Evolutionary conservation across 2,797 vertebrate species (phyloP).

Genomic region (Acanthopagrus latus): DNA sequence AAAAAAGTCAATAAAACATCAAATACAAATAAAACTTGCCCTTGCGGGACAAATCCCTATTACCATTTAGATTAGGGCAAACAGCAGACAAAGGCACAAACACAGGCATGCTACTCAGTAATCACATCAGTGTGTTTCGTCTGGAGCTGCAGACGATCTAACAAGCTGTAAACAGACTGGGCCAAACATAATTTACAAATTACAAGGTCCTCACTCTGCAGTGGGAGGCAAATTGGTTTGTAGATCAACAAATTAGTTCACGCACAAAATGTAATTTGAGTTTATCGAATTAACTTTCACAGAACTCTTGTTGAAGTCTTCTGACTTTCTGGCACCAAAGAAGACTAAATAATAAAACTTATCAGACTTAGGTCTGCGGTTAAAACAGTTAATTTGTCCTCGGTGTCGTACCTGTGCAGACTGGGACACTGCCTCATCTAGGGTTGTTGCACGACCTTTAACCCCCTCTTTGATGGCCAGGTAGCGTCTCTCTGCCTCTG

Average conservation of each 20-base stretch:
- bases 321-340: not conserved
- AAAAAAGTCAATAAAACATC: not conserved
- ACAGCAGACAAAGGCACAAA: conserved; percentile 13
- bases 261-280: conserved; percentile 8
- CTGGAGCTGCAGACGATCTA: conserved; percentile 23
- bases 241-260: not conserved
- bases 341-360: not conserved
- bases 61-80: conserved; percentile 9
- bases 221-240: not conserved
- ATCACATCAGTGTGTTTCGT: conserved; percentile 21
- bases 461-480: conserved; percentile 95
- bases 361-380: conserved; percentile 24
- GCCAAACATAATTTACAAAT: conserved; percentile 34
- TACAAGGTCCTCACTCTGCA: conserved; percentile 12
- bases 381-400: not conserved
- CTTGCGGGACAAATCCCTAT: conserved; percentile 4
- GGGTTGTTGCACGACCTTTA: conserved; percentile 88
- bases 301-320: not conserved
- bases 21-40: not conserved
- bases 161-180: conserved; percentile 29
- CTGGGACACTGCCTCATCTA: conserved; percentile 96
- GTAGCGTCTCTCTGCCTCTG: conserved; percentile 88
- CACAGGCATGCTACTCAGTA: conserved; percentile 49
- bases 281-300: not conserved
- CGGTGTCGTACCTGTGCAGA: conserved; percentile 91